Base-by-base conservation (phyloP, 2,797 vertebrate genomes). In the Leptoclinus maculatus region DNA sequence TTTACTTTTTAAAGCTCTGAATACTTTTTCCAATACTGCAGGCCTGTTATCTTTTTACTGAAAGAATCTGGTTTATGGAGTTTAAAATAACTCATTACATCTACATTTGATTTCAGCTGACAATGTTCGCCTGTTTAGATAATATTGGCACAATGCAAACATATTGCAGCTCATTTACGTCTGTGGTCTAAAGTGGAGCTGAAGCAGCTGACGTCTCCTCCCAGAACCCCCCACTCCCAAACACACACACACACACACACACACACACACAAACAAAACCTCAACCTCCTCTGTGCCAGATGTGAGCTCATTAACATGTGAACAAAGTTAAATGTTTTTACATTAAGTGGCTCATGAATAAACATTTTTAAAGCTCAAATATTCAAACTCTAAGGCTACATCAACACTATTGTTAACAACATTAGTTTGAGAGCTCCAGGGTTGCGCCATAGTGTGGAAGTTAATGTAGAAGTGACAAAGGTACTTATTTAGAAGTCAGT, bases 271-370 rank as follows among this genome's bases (percentile, higher is more conserved):
- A 25, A 7, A 53, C 11, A 53, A 53, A 53, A 23, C 49, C 49
- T 23, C 51, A 3, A 25, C 11, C 51, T 53, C 23, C 51, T 53
- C 11, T 14, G 23, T 53, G 23, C 51, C 51, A 25, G 51, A 53
- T 53, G 51, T 53, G 51, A 53, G 80, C 54, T 80, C 65, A 69
- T 74, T 74, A 63, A 19, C 74, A 66, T 32, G 3, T 25, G 13
- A 56, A 56, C 51, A 64, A 45, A 49, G 34, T 45, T 45, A 45
- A 19, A 19, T 6, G 43, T 38, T 39, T 64, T 16, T 2, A 39
- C 41, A 45, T 36, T 13, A 17, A 47, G 62, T 4, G 41, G 53
- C 57, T 72, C 56, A 11, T 14, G 32, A 57, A 69, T 69, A 21
- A 39, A 57, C 58, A 64, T 3, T 27, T 71, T n/a, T 23, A 23